Percentiles rank a stretch among this genome's conserved stretches.
These are phyloP conservation scores for Branchinecta sandiegonensis DNA, from an alignment of 2,888 invertebrate genomes.

Conservation along the genomic window DNA sequence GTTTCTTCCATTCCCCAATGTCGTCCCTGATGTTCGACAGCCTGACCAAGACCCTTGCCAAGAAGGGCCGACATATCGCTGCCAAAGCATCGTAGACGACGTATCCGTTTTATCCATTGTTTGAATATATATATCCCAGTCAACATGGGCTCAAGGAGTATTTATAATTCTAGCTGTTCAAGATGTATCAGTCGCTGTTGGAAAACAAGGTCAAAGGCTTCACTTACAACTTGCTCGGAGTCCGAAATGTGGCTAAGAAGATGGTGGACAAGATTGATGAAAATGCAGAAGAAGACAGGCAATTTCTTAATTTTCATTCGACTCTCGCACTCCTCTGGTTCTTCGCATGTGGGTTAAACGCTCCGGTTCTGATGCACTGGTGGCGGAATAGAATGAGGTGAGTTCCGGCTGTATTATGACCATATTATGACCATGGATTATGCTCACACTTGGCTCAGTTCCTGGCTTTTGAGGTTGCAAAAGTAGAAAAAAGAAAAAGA, in stretches of 20 bases:
- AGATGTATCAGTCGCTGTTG: conserved; percentile 3
- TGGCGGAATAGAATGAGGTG: not conserved
- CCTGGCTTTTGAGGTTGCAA: too few relatives aligned
- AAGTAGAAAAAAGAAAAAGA: too few relatives aligned
- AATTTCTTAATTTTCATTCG: not conserved
- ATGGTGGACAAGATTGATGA: not conserved
- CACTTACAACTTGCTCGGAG: not conserved
- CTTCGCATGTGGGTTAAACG: conserved; percentile 3
- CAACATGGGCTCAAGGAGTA: too few relatives aligned
- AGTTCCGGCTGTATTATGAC: not conserved
- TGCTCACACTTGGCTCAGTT: too few relatives aligned
- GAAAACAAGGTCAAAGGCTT: not conserved
- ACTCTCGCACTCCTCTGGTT: not conserved
- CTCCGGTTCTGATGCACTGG: conserved; percentile 9
- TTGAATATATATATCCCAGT: too few relatives aligned
- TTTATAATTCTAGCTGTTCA: not conserved
- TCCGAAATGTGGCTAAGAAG: not conserved
- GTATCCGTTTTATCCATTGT: too few relatives aligned
- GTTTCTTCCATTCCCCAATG: too few relatives aligned
- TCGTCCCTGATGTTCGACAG: too few relatives aligned
- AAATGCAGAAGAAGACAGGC: not conserved
- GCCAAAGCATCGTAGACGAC: too few relatives aligned
- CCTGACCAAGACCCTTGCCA: too few relatives aligned
- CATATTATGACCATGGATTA: too few relatives aligned
- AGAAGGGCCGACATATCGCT: too few relatives aligned